Conservation (phyloP, 2,113 vertebrate species). For the Scophthalmus maximus region DNA sequence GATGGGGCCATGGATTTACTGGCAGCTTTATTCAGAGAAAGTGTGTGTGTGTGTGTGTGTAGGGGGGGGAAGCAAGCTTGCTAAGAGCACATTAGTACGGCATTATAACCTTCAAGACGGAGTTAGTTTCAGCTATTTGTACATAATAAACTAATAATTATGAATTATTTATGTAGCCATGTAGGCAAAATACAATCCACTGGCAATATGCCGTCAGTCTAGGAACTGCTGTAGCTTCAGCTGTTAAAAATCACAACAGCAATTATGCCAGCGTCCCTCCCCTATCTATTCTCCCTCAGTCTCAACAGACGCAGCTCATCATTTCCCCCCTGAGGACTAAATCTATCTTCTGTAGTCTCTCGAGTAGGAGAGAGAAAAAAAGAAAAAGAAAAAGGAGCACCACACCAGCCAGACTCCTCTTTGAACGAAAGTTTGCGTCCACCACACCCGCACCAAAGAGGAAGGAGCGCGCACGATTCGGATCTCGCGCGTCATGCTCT, state of each 20-base stretch:
- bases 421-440: conserved; percentile 21
- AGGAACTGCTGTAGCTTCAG: conserved; percentile 5
- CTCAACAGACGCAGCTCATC: conserved; percentile 36
- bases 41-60: conserved; percentile 14
- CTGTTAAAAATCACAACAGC: conserved; percentile 18
- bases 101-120: no score
- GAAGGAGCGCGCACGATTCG: conserved; percentile 57
- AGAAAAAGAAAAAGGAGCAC: conserved; percentile 30
- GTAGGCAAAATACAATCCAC: neutral
- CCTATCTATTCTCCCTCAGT: conserved; percentile 30
- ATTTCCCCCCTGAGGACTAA: conserved; percentile 35
- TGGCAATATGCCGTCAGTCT: conserved; percentile 3
- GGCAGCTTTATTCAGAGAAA: conserved; percentile 47
- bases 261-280: conserved; percentile 27
- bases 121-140: neutral
- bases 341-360: conserved; percentile 31
- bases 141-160: neutral
- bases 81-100: no score
- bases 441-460: conserved; percentile 30
- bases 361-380: conserved; percentile 16
- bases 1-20: conserved; percentile 47
- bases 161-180: neutral
- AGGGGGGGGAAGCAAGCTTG: neutral
- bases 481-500: conserved; percentile 65
- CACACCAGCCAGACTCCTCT: conserved; percentile 16